These are phyloP conservation scores for Hippoglossus hippoglossus DNA, from an alignment of 2,797 vertebrate species.

Conservation along the genomic window DNA sequence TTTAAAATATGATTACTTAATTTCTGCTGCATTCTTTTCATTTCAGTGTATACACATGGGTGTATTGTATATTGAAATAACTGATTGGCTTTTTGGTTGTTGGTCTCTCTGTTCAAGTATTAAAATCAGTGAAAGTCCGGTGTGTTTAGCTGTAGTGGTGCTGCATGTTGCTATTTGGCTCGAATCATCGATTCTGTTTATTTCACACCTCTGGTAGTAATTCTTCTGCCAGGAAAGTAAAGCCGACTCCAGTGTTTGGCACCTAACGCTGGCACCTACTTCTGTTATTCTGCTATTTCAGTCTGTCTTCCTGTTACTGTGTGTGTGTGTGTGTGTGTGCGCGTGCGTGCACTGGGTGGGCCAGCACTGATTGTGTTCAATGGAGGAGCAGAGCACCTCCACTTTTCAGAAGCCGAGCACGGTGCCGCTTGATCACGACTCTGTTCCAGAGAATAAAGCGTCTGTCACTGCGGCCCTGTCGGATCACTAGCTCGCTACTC, in stretches of 20 bases:
- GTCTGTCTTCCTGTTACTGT: conserved; percentile 29
- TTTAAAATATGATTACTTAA: background rate
- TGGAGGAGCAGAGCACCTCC: conserved; percentile 36
- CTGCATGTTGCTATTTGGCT: conserved; percentile 1
- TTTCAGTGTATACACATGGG: background rate
- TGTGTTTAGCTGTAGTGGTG: background rate
- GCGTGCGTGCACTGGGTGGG: conserved; percentile 5
- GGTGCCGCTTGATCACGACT: conserved; percentile 48
- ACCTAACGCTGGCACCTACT: conserved; percentile 20
- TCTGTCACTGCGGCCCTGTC: conserved; percentile 59
- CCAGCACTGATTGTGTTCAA: conserved; percentile 50
- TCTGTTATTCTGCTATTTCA: conserved; percentile 37
- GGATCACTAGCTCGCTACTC: conserved; percentile 59
- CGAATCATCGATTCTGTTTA: conserved; percentile 25
- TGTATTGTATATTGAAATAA: too few relatives aligned
- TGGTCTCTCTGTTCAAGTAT: background rate
- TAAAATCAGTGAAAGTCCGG: background rate
- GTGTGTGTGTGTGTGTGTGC: background rate
- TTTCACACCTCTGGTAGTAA: conserved; percentile 26
- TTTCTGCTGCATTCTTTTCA: background rate
- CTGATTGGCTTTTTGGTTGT: background rate
- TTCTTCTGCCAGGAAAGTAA: conserved; percentile 35
- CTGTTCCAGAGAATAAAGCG: conserved; percentile 59
- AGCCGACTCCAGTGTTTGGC: conserved; percentile 22
- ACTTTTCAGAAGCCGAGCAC: conserved; percentile 27